Base-by-base conservation (phyloP, 2,113 vertebrate genomes). In the Todiramphus saurophagus region DNA sequence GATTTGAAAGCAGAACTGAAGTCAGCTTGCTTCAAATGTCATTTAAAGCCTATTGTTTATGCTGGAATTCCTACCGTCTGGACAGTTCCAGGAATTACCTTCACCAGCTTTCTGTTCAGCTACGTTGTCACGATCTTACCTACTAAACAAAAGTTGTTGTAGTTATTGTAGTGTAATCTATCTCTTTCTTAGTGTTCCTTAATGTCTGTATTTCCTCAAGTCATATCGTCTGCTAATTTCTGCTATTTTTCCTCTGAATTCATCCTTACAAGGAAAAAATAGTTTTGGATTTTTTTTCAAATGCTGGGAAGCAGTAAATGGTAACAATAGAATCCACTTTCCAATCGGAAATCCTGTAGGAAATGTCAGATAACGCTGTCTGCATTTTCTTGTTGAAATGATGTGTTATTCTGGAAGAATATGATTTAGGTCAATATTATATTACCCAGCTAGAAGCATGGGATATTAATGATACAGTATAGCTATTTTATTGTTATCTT, bases 401-500 rank as follows among this genome's bases (percentile, higher is more conserved):
- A 59, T 63, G 53, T 72, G 37, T 80, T 90, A 31, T 51, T 92
- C 74, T 86, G 53, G 31, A 89, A 58, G 28, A 91, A 66, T 70
- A 58, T 68, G 27, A 39, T 63, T 94, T 93, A 48, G 30, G 24
- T 85, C 51, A 82, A 80, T 75, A 74, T 63, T 58, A 27, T 13
- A 70, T 68, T 91, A 93, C 74, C 8, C 53, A 85, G 56, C 74
- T 35, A 77, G 86, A 84, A 24, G 11, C 48, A 83, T 24, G 25
- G 70, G 31, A 72, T 74, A 83, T 56, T 76, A 78, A 39, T 60
- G 53, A 53, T 83, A 77, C 37, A 43, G 27, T 79, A 14, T 53
- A 79, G 16, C 66, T 60, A 46, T 88, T 96, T 94, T 82, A 93
- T 88, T 78, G 59, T 67, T 77, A 76, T 17, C 64, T 87, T 95